These are phyloP conservation scores for Balearica regulorum DNA, from an alignment of 2,797 vertebrate species.

Conservation along the genomic window DNA sequence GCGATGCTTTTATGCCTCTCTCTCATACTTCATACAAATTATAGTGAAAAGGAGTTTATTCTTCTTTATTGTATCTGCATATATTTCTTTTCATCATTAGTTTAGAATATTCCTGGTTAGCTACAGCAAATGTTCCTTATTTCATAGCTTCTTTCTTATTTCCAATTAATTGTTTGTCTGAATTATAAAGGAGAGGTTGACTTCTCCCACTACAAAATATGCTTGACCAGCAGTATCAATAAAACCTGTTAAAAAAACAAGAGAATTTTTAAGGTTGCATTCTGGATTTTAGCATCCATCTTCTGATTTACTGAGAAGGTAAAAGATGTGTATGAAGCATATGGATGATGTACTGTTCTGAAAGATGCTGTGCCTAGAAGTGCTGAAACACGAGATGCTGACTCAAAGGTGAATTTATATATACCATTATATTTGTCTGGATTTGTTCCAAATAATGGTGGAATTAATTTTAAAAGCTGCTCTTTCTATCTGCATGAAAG, in stretches of 20 bases:
- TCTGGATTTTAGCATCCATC: constrained; percentile 9
- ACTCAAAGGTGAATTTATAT: constrained; percentile 67
- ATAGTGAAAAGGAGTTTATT: not conserved
- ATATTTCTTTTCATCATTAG: not conserved
- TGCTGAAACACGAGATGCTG: constrained; percentile 66
- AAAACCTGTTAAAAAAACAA: not conserved
- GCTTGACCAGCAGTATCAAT: not conserved
- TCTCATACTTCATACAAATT: not conserved
- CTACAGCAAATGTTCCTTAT: not conserved
- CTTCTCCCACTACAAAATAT: not conserved
- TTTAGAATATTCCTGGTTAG: not conserved
- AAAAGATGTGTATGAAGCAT: not conserved
- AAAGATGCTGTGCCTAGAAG: constrained; percentile 41
- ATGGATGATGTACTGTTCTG: constrained; percentile 44
- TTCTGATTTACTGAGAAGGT: constrained; percentile 39
- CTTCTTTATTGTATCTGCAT: not conserved
- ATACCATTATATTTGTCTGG: constrained; percentile 31
- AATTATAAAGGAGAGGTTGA: not conserved
- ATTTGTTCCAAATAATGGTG: constrained; percentile 28
- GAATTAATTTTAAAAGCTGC: not conserved
- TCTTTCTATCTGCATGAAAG: not conserved
- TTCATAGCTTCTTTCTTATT: not conserved
- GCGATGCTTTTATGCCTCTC: not conserved
- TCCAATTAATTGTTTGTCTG: not conserved
- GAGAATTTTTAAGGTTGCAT: not conserved